phyloP scores from a whole-genome alignment of 2,797 vertebrate genomes.

The Rhynchotus rufescens region DNA sequence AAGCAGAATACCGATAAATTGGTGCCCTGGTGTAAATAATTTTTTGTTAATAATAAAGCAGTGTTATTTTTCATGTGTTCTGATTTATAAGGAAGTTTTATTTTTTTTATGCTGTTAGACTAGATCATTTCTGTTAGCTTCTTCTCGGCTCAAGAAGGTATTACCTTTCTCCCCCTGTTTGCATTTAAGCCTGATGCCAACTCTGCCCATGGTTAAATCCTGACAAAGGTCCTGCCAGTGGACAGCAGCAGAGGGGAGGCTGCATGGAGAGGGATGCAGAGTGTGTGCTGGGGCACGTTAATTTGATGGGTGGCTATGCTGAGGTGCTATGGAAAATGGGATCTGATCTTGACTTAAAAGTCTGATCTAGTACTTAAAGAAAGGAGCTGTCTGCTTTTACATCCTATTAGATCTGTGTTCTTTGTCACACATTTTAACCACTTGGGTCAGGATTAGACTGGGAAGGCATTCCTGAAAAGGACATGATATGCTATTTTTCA shows the following conservation, averaged over 20 bases:
- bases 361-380: background rate
- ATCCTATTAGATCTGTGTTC: background rate
- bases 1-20: background rate
- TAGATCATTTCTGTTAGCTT: background rate
- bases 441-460: constrained; percentile 4
- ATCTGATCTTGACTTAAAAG: background rate
- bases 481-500: background rate
- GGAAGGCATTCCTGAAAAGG: constrained; percentile 16
- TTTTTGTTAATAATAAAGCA: background rate
- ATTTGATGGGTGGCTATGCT: background rate
- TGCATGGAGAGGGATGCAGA: background rate
- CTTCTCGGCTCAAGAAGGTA: background rate
- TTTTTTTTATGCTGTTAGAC: background rate
- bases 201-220: background rate
- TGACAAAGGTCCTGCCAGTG: background rate
- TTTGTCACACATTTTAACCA: background rate
- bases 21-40: background rate
- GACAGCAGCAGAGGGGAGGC: background rate
- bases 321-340: background rate
- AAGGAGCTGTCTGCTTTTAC: no score
- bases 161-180: background rate
- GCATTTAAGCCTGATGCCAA: background rate
- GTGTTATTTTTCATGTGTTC: background rate
- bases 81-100: background rate
- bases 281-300: background rate